These are phyloP conservation scores for Aptenodytes forsteri DNA, from an alignment of 2,113 vertebrate genomes.

Conservation along the genomic window DNA sequence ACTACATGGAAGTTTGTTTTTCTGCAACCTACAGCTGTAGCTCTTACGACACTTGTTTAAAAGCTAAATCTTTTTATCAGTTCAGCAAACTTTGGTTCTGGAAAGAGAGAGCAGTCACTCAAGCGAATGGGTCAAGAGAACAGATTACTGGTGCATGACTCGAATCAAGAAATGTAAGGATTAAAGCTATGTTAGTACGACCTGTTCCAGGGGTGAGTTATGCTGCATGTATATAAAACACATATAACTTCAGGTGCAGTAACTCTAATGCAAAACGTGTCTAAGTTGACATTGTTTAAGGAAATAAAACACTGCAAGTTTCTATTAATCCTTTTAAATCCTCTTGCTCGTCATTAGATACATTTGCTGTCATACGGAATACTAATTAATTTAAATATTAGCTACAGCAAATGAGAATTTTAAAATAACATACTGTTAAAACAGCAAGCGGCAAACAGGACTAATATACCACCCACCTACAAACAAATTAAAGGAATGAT, in stretches of 20 bases:
- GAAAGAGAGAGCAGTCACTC: neutral
- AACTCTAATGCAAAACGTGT: neutral
- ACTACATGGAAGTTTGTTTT: neutral
- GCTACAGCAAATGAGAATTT: neutral
- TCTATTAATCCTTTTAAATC: neutral
- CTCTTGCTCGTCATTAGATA: neutral
- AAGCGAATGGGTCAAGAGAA: neutral
- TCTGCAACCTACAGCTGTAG: neutral
- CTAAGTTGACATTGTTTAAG: neutral
- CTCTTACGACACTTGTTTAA: neutral
- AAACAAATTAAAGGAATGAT: neutral
- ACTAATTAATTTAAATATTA: neutral
- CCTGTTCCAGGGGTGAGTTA: neutral
- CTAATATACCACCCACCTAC: neutral
- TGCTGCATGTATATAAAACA: neutral
- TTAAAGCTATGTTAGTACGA: neutral
- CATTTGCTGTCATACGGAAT: neutral
- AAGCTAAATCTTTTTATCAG: neutral
- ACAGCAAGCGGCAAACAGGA: neutral
- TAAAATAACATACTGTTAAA: neutral
- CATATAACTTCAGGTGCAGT: neutral
- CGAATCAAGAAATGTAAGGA: neutral
- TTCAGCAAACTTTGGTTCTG: neutral
- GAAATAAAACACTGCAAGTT: neutral
- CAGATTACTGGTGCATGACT: neutral